These are phyloP conservation scores for Onychomys torridus DNA, from an alignment of 2,797 vertebrate species.

Conservation along the genomic window DNA sequence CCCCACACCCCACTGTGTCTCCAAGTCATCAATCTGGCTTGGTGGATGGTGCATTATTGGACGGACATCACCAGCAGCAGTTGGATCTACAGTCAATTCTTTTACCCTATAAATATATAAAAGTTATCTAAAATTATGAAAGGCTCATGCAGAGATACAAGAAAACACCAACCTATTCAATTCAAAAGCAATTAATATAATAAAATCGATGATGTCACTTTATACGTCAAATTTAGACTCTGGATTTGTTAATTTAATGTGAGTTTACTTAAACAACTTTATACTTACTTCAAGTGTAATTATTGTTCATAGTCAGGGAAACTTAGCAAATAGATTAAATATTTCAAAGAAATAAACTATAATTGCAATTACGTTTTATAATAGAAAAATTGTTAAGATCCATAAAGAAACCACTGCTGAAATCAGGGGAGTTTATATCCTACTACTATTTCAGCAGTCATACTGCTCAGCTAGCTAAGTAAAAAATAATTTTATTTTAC, in stretches of 20 bases:
- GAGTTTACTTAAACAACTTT: conserved; percentile 39
- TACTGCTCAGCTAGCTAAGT: conserved; percentile 24
- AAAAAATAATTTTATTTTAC: conserved; percentile 26
- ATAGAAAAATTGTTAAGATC: conserved; percentile 44
- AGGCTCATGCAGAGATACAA: not conserved
- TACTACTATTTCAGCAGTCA: not conserved
- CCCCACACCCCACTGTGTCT: conserved; percentile 97
- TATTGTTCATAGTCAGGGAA: conserved; percentile 38
- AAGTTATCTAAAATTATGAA: conserved; percentile 71
- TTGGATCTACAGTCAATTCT: conserved; percentile 92
- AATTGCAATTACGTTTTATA: conserved; percentile 6
- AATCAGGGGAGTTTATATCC: not conserved
- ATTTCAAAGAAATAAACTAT: conserved; percentile 33
- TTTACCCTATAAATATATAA: conserved; percentile 91
- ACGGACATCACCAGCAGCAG: conserved; percentile 87
- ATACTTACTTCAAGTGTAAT: conserved; percentile 61
- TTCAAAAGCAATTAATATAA: conserved; percentile 68
- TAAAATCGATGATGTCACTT: conserved; percentile 85
- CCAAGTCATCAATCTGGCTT: conserved; percentile 95
- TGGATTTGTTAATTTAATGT: not conserved
- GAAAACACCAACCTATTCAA: conserved; percentile 71
- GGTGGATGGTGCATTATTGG: conserved; percentile 91
- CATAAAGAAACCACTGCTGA: conserved; percentile 39
- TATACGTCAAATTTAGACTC: conserved; percentile 77
- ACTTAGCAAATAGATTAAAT: conserved; percentile 57